Evolutionary conservation across 2,888 invertebrate species (phyloP).

Genomic region (Epinotia brunnichana): DNA sequence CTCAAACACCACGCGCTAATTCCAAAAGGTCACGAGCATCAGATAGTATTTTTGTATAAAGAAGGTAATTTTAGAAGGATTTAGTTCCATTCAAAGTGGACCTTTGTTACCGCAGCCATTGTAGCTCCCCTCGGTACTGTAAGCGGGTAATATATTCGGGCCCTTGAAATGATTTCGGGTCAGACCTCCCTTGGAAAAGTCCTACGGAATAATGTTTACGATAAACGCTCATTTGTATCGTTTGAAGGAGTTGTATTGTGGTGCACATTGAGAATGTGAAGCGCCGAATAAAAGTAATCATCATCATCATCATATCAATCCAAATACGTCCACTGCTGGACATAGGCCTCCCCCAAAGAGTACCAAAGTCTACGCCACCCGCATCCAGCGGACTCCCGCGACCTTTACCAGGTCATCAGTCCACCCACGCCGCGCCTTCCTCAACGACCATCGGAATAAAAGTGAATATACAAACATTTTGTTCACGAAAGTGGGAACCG

Average conservation of each 20-base stretch:
- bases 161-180: conserved; percentile 43
- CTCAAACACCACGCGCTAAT: conserved; percentile 10
- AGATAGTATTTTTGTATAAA: conserved; percentile 47
- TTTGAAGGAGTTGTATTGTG: neutral
- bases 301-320: too few relatives aligned
- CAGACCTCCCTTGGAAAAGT: conserved; percentile 26
- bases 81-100: conserved; percentile 54
- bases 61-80: conserved; percentile 52
- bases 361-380: too few relatives aligned
- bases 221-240: conserved; percentile 11
- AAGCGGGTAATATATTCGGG: conserved; percentile 50
- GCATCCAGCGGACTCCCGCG: too few relatives aligned
- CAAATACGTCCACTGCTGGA: too few relatives aligned
- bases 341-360: too few relatives aligned
- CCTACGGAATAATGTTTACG: conserved; percentile 19
- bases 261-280: neutral
- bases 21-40: conserved; percentile 46
- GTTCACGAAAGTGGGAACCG: too few relatives aligned
- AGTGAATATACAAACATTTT: too few relatives aligned
- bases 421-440: too few relatives aligned
- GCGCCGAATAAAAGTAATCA: too few relatives aligned
- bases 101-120: conserved; percentile 55
- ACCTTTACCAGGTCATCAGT: too few relatives aligned
- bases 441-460: too few relatives aligned
- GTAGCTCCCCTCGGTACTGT: conserved; percentile 51